Conservation (phyloP, 2,113 vertebrate genomes). For the Bufo bufo region DNA sequence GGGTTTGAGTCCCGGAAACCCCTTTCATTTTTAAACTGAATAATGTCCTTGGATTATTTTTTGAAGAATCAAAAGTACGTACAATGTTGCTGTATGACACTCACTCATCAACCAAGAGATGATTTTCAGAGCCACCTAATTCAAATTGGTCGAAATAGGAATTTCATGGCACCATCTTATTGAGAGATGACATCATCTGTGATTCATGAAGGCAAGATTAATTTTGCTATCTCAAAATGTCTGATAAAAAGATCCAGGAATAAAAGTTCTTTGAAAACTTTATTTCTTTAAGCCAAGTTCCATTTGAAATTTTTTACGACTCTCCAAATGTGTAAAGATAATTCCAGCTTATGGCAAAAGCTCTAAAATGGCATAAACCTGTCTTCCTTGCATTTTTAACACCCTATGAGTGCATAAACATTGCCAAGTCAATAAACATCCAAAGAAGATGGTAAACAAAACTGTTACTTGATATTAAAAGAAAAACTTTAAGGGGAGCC, state of each 20-base stretch:
- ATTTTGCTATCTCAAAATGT: background rate
- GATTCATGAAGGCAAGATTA: background rate
- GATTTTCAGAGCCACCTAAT: background rate
- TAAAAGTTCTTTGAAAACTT: background rate
- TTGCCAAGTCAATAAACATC: conserved; percentile 45
- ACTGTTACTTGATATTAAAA: conserved; percentile 43
- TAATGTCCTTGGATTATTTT: too few species aligned
- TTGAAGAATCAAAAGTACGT: too few species aligned
- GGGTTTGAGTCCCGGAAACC: too few species aligned
- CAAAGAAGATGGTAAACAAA: conserved; percentile 42
- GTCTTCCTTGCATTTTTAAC: conserved; percentile 45
- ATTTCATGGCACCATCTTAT: background rate
- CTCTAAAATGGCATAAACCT: conserved; percentile 28
- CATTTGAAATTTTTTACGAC: conserved; percentile 23
- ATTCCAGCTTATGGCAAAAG: conserved; percentile 28
- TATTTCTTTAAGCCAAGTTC: background rate
- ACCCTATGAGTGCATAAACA: conserved; percentile 26
- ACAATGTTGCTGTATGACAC: background rate
- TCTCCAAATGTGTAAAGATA: conserved; percentile 31
- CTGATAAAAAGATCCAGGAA: background rate
- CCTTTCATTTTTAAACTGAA: too few species aligned
- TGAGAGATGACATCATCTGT: background rate
- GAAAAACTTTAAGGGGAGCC: conserved; percentile 20
- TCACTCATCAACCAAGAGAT: background rate
- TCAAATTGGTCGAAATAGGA: background rate